Conservation (phyloP, 2,888 invertebrate species). For the Beris chalybata region DNA sequence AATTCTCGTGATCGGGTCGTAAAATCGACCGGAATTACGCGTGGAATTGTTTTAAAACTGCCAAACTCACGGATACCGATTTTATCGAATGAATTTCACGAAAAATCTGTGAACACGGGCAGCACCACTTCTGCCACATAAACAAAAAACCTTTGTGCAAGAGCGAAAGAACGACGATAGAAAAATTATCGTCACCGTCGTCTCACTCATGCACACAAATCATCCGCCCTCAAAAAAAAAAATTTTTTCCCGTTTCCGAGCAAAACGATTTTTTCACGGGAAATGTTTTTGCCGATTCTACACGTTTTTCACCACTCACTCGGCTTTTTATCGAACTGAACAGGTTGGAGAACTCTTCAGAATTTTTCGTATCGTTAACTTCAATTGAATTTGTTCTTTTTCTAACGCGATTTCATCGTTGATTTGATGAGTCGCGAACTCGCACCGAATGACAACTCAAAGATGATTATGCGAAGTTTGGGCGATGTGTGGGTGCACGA, state of each 20-base stretch:
- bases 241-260: not conserved
- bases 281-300: slow-evolving; percentile 1
- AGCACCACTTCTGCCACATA: slow-evolving; percentile 25
- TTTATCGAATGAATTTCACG: too few species aligned
- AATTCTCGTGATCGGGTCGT: too few species aligned
- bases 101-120: not conserved
- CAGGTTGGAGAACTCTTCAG: not conserved
- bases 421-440: slow-evolving; percentile 21
- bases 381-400: slow-evolving; percentile 9
- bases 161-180: not conserved
- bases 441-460: slow-evolving; percentile 22
- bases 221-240: slow-evolving; percentile 20
- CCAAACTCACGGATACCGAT: too few species aligned
- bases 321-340: not conserved
- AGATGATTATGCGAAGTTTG: not conserved
- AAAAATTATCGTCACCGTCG: not conserved
- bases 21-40: too few species aligned
- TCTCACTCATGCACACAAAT: slow-evolving; percentile 16
- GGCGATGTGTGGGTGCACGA: too few species aligned
- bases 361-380: not conserved
- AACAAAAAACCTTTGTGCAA: slow-evolving; percentile 16
- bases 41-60: too few species aligned
- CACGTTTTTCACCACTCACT: not conserved
- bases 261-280: not conserved
- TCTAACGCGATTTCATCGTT: slow-evolving; percentile 22